A percentile compares a stretch with the other conserved stretches of the same genome.
phyloP scores from a whole-genome alignment of 2,888 invertebrate genomes.

The Napeogenes inachia region DNA sequence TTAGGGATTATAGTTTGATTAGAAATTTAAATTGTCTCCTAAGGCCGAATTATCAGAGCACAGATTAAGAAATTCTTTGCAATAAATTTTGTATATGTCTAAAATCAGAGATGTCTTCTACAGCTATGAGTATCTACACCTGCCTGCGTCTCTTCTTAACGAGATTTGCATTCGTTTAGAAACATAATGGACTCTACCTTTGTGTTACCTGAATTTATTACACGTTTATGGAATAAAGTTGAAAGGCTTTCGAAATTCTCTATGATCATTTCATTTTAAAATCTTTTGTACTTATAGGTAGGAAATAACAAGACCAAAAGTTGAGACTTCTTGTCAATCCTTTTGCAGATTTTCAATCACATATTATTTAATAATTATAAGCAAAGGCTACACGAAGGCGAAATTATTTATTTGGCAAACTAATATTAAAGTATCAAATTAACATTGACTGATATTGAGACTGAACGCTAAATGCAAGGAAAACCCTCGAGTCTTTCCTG shows the following conservation, averaged over 20 bases:
- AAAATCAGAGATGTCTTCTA: constrained; percentile 8
- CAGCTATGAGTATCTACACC: constrained; percentile 3
- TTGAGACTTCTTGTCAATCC: background rate
- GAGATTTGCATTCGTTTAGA: constrained; percentile 10
- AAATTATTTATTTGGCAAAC: constrained; percentile 9
- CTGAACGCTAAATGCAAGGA: constrained; percentile 22
- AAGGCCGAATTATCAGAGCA: too few species aligned
- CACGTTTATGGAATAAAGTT: background rate
- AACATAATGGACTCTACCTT: background rate
- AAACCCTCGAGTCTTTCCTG: constrained; percentile 40
- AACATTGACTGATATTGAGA: constrained; percentile 25
- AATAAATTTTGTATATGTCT: too few species aligned
- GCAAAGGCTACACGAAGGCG: constrained; percentile 11
- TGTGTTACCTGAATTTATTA: background rate
- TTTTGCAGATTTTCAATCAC: background rate
- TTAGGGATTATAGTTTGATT: too few species aligned
- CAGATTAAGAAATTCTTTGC: too few species aligned
- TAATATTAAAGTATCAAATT: constrained; percentile 4
- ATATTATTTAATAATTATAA: constrained; percentile 4
- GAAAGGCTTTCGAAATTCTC: background rate
- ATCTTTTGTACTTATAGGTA: too few species aligned
- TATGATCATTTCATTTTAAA: background rate
- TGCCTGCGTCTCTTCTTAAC: constrained; percentile 13
- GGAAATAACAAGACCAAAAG: too few species aligned
- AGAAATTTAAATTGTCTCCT: too few species aligned